Conservation (phyloP, 1,140 invertebrate genomes). For the Caenorhabditis briggsae region DNA sequence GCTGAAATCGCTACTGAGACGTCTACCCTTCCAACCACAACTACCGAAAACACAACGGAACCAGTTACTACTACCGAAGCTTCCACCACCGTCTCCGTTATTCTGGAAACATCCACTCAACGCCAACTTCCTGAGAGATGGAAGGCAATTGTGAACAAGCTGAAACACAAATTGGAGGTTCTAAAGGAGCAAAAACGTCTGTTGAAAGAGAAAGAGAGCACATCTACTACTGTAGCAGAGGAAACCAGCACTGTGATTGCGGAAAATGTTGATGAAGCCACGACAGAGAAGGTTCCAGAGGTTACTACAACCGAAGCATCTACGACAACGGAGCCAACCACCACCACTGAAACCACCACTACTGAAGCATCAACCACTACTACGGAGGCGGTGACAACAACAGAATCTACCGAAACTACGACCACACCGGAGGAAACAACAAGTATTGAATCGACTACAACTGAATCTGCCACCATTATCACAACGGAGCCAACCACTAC, state of each 20-base stretch:
- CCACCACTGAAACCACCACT: not conserved
- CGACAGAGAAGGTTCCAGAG: not conserved
- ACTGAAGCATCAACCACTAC: not conserved
- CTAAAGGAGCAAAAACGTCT: slow-evolving; percentile 49
- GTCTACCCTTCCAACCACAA: not conserved
- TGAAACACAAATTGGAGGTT: slow-evolving; percentile 54
- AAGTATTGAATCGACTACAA: too few relatives aligned
- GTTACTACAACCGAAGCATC: not conserved
- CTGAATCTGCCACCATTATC: not conserved
- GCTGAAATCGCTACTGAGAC: not conserved
- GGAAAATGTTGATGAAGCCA: slow-evolving; percentile 8
- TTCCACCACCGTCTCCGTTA: not conserved
- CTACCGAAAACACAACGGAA: not conserved
- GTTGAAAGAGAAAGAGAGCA: slow-evolving; percentile 32
- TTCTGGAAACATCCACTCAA: not conserved
- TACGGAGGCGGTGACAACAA: not conserved
- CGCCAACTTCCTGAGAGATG: slow-evolving; percentile 54
- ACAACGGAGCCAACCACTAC: not conserved
- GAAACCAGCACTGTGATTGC: slow-evolving; percentile 25
- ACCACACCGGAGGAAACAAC: not conserved
- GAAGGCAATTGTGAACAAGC: slow-evolving; percentile 48
- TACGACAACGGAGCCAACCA: not conserved
- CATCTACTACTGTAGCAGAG: slow-evolving; percentile 14
- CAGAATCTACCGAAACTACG: too few relatives aligned
- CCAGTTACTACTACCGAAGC: not conserved